These are phyloP conservation scores for Rhea americana DNA, from an alignment of 2,113 vertebrate genomes.

Conservation along the genomic window DNA sequence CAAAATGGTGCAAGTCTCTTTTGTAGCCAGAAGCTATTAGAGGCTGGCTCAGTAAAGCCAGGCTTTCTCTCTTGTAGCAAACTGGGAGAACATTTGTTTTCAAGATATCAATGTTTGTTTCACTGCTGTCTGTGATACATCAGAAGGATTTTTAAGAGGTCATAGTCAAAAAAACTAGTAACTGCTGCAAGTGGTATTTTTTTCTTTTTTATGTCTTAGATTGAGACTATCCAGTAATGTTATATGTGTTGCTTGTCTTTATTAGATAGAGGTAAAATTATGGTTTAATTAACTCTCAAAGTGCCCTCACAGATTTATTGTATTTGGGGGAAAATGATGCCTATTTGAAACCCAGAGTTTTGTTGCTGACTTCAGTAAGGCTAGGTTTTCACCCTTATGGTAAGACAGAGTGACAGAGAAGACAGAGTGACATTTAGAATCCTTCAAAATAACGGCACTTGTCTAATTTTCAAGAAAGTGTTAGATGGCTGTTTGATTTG, in stretches of 20 bases:
- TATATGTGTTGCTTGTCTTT: background rate
- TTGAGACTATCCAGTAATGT: background rate
- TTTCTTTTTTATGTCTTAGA: background rate
- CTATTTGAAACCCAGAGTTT: background rate
- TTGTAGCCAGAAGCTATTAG: background rate
- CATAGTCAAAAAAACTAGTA: background rate
- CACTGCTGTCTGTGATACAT: background rate
- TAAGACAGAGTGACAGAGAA: background rate
- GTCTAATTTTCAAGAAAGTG: background rate
- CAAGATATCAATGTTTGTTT: background rate
- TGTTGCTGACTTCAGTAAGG: background rate
- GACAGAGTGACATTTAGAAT: background rate
- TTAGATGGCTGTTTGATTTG: background rate
- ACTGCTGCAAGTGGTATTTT: background rate
- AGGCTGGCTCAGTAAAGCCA: background rate
- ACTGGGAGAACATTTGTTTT: background rate
- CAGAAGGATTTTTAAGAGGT: background rate
- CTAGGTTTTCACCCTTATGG: background rate
- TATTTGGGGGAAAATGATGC: background rate
- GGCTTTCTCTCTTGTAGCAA: background rate
- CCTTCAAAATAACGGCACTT: background rate
- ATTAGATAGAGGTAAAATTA: background rate
- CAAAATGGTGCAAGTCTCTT: background rate
- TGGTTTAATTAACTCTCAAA: background rate
- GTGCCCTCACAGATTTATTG: background rate